These are phyloP conservation scores for Urosaurus nigricauda DNA, from an alignment of 2,797 vertebrate genomes.

Conservation along the genomic window DNA sequence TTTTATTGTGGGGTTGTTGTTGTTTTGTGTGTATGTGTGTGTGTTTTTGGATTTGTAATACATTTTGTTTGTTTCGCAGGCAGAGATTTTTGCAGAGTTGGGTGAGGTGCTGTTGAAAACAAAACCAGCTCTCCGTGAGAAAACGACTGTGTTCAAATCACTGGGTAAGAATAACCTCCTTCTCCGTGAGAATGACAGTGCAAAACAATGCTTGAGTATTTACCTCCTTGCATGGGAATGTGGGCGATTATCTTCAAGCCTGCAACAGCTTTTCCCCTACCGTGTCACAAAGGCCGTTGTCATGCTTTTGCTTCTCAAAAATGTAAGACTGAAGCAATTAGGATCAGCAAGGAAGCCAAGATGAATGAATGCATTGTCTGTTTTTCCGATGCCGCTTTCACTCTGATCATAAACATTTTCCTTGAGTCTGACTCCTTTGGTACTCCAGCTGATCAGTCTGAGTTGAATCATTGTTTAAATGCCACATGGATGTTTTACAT, in stretches of 20 bases:
- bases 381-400: not conserved
- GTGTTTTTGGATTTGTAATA: too few species aligned
- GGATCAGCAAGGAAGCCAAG: conserved; percentile 43
- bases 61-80: conserved; percentile 79
- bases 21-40: too few species aligned
- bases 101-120: conserved; percentile 91
- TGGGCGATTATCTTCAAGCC: not conserved
- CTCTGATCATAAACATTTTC: not conserved
- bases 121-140: conserved; percentile 86
- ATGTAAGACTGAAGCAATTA: conserved; percentile 49
- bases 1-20: too few species aligned
- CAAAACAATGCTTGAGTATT: conserved; percentile 62
- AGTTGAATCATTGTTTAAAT: not conserved
- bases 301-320: conserved; percentile 37
- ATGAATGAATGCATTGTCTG: conserved; percentile 8
- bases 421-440: not conserved
- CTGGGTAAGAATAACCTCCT: conserved; percentile 84
- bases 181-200: conserved; percentile 33
- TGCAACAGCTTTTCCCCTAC: not conserved
- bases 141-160: conserved; percentile 96
- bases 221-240: conserved; percentile 42
- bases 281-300: conserved; percentile 23
- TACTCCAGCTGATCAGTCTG: not conserved
- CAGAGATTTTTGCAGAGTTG: conserved; percentile 90
- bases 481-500: not conserved